phyloP scores from a whole-genome alignment of 2,888 invertebrate species.

The Amphipyra berbera region DNA sequence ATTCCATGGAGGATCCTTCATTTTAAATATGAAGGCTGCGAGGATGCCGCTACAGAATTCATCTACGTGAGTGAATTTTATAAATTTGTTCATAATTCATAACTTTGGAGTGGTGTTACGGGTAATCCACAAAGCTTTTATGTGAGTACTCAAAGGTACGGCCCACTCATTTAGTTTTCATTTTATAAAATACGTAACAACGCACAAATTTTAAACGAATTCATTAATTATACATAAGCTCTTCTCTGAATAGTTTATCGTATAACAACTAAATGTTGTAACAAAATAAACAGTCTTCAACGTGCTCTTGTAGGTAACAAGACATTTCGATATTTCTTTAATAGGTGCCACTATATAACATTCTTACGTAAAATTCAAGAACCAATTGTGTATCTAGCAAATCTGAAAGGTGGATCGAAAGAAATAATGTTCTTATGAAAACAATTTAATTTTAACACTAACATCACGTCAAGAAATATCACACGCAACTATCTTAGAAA shows the following conservation, averaged over 20 bases:
- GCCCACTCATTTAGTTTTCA: conserved; percentile 18
- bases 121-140: conserved; percentile 24
- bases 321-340: conserved; percentile 4
- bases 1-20: conserved; percentile 29
- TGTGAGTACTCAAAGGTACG: conserved; percentile 26
- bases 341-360: no score
- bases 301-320: conserved; percentile 2
- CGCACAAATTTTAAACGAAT: conserved; percentile 9
- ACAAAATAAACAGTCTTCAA: not conserved
- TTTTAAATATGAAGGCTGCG: conserved; percentile 42
- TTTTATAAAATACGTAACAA: conserved; percentile 13
- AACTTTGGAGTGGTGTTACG: conserved; percentile 41
- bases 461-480: no score
- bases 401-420: no score
- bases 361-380: no score
- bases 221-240: conserved; percentile 20
- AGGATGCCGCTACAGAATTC: conserved; percentile 43
- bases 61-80: conserved; percentile 57
- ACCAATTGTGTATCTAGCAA: no score
- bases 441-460: no score
- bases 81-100: conserved; percentile 50
- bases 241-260: conserved; percentile 5
- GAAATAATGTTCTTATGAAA: no score
- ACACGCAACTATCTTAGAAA: no score
- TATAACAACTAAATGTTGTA: conserved; percentile 7